Evolutionary conservation across 1,140 invertebrate genomes (phyloP), one percentile per base, ranked within the genome.

Genomic region (Leguminivora glycinivorella): DNA sequence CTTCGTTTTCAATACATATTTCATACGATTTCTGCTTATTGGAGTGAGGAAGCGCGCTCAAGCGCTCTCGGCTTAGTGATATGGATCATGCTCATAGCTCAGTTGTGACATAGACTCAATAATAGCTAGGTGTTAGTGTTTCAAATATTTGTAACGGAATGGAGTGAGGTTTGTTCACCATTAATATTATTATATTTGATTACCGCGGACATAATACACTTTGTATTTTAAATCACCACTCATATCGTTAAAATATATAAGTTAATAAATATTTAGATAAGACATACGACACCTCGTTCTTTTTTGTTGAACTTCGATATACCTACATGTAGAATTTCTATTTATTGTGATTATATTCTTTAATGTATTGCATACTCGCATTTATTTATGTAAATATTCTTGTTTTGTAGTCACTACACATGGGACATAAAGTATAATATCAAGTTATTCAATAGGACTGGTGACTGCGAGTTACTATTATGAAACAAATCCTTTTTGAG

Each of bases 21-120:
- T 76, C 72, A 78, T 79, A 74, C 67, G 72, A 76, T 81, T 84
- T 86, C 70, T 80, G 88, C 84, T 88, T 84, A 29, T 63, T 29
- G 58, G 58, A 29, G 58, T 17, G 26, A 63, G 24, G 3, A 29
- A 22, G 25, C 22, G 22, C 25, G 25, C 9, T 58, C 56, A 9
- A 14, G 52, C 12, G 58, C 6, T 29, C 14, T 29, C 12, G 83
- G 89, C 86, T 88, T 89, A 89, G 89, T 89, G 87, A 90, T 89
- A 88, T 82, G 82, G 79, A 84, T 74, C 83, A 88, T 83, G 87
- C 89, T 89, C 85, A 89, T 91, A 89, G 88, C 70, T 85, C 83
- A 82, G 78, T 83, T 83, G 83, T 87, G 85, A 87, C 79, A 84
- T 89, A 89, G 85, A 80, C 76, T 80, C 84, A 63, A 63, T 88